phyloP scores from a whole-genome alignment of 2,113 vertebrate species.

The Aphyosemion australe region DNA sequence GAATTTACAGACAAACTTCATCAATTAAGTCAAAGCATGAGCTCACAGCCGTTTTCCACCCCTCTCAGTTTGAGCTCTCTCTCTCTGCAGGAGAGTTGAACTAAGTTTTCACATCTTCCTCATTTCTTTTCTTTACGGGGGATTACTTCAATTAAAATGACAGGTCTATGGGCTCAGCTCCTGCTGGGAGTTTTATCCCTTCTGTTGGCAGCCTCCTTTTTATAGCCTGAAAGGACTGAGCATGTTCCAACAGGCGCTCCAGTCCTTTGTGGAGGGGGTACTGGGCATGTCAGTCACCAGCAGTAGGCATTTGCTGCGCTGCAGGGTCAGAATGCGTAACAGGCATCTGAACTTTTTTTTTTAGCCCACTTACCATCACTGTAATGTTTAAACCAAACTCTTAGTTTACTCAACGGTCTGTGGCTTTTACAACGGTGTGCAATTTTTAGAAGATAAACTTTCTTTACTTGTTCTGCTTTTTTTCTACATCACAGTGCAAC shows the following conservation, averaged over 20 bases:
- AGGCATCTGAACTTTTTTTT: conserved; percentile 30
- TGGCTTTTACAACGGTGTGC: conserved; percentile 15
- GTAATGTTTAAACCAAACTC: conserved; percentile 14
- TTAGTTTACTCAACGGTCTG: conserved; percentile 17
- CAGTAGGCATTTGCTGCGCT: conserved; percentile 40
- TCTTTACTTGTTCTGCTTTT: neutral
- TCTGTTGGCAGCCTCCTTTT: conserved; percentile 58
- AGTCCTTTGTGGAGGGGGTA: conserved; percentile 39
- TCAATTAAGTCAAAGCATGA: conserved; percentile 31
- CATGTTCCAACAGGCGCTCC: conserved; percentile 64
- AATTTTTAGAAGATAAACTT: conserved; percentile 23
- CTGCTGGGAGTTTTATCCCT: conserved; percentile 69
- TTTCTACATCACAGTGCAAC: conserved; percentile 70
- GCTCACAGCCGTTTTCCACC: conserved; percentile 15
- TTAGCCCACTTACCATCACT: conserved; percentile 17
- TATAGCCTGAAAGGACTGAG: conserved; percentile 49
- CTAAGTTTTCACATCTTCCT: conserved; percentile 25
- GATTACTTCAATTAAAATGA: conserved; percentile 77
- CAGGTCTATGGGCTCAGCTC: conserved; percentile 67
- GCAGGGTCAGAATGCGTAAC: conserved; percentile 37
- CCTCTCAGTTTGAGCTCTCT: conserved; percentile 36
- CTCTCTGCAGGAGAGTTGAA: conserved; percentile 38
- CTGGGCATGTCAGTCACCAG: conserved; percentile 67
- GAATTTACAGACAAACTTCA: conserved; percentile 17
- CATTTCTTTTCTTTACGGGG: conserved; percentile 58